Conservation (phyloP, 2,797 vertebrate genomes). For the Kryptopterus vitreolus region DNA sequence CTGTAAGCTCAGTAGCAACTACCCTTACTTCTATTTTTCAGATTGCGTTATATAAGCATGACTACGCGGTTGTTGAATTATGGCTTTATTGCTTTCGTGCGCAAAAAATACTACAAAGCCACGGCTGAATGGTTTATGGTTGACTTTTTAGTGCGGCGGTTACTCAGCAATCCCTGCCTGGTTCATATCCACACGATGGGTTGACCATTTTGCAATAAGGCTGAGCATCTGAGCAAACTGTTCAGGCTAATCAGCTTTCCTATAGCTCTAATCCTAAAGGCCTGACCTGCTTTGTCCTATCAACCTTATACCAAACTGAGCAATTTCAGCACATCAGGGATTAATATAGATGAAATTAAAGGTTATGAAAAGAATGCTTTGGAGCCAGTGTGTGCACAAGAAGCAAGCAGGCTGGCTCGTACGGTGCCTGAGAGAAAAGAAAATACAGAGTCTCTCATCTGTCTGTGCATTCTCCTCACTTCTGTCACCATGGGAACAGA, state of each 20-base stretch:
- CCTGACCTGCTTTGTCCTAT: slow-evolving; percentile 67
- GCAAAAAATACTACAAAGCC: not conserved
- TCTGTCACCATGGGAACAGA: slow-evolving; percentile 69
- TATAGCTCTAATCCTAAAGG: slow-evolving; percentile 69
- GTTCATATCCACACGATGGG: slow-evolving; percentile 49
- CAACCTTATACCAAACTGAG: slow-evolving; percentile 60
- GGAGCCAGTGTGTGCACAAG: not conserved
- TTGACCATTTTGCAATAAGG: slow-evolving; percentile 64
- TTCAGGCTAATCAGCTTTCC: slow-evolving; percentile 72
- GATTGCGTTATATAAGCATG: not conserved
- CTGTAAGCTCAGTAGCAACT: not conserved
- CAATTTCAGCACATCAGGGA: slow-evolving; percentile 58
- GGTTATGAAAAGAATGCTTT: not conserved
- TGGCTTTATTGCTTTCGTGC: not conserved
- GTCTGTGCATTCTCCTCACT: slow-evolving; percentile 53
- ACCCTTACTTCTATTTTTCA: not conserved
- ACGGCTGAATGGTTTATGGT: slow-evolving; percentile 24
- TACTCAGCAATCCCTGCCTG: slow-evolving; percentile 33
- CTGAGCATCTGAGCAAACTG: slow-evolving; percentile 61
- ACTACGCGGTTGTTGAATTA: not conserved
- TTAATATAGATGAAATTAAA: slow-evolving; percentile 28
- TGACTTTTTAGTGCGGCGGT: slow-evolving; percentile 42
- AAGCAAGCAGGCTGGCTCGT: slow-evolving; percentile 23
- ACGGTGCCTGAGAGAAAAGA: slow-evolving; percentile 46
- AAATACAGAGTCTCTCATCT: slow-evolving; percentile 47